Percentiles rank a stretch among this genome's conserved stretches.
These are phyloP conservation scores for Onychostoma macrolepis DNA, from an alignment of 2,113 vertebrate genomes.

Conservation along the genomic window DNA sequence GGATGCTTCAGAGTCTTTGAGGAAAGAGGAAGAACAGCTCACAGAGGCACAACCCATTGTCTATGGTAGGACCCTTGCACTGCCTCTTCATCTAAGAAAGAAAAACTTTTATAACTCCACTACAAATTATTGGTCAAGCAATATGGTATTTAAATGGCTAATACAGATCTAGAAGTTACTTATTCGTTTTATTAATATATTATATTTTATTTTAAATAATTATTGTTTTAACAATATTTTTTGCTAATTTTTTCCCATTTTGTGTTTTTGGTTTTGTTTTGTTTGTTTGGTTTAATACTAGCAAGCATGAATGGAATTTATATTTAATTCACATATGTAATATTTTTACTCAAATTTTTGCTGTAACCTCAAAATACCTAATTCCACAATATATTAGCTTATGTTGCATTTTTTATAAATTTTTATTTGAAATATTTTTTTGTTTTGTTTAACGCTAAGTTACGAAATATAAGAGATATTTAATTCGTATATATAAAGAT, in stretches of 20 bases:
- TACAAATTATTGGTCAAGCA: neutral
- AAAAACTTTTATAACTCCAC: neutral
- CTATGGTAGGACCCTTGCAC: constrained; percentile 83
- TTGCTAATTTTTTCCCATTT: neutral
- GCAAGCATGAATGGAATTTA: neutral
- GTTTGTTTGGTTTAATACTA: neutral
- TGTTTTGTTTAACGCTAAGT: no score
- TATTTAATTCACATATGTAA: neutral
- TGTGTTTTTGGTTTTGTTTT: neutral
- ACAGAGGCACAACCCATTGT: constrained; percentile 98
- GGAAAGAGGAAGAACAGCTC: constrained; percentile 98
- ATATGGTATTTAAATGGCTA: neutral
- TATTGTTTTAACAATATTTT: neutral
- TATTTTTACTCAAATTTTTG: neutral
- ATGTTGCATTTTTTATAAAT: no score
- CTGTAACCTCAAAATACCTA: neutral
- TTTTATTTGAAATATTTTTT: no score
- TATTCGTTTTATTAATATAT: neutral
- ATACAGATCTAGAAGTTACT: no score
- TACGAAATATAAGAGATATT: no score
- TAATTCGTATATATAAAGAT: no score
- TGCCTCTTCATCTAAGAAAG: neutral
- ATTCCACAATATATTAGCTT: no score
- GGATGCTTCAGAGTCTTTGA: constrained; percentile 96
- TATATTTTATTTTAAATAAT: neutral